phyloP scores from a whole-genome alignment of 2,113 vertebrate species.

The Scartelaos histophorus region DNA sequence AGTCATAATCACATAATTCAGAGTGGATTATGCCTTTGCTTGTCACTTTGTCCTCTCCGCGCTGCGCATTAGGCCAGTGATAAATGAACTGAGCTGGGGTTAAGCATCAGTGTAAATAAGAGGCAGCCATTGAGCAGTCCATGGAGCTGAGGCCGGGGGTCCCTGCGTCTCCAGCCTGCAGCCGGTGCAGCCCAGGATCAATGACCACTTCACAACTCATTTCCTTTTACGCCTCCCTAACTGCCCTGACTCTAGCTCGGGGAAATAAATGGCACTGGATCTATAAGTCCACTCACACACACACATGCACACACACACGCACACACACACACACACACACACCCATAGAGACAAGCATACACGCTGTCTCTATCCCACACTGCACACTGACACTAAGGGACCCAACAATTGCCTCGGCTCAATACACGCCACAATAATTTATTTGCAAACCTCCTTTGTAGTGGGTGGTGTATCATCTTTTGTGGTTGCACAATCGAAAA shows the following conservation, averaged over 20 bases:
- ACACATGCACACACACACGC: conserved; percentile 53
- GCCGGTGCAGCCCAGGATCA: conserved; percentile 70
- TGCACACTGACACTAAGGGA: conserved; percentile 31
- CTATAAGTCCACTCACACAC: conserved; percentile 69
- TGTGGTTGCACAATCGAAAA: conserved; percentile 58
- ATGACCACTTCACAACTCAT: conserved; percentile 82
- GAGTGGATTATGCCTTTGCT: conserved; percentile 8
- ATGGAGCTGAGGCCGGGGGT: conserved; percentile 47
- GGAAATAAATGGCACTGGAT: conserved; percentile 78
- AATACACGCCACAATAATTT: conserved; percentile 65
- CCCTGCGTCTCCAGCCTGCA: conserved; percentile 44
- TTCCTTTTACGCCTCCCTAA: conserved; percentile 81
- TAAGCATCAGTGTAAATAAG: conserved; percentile 68
- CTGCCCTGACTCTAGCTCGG: conserved; percentile 67
- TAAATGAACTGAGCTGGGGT: conserved; percentile 54
- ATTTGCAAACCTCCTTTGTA: conserved; percentile 54
- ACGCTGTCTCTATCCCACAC: conserved; percentile 14
- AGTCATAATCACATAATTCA: background rate
- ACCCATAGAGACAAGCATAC: conserved; percentile 18
- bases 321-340: conserved; percentile 49
- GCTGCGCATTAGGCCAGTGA: conserved; percentile 44
- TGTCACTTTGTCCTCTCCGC: conserved; percentile 22
- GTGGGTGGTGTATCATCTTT: conserved; percentile 60
- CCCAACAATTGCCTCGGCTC: conserved; percentile 60
- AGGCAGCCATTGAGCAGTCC: conserved; percentile 53